Evolutionary conservation across 2,113 vertebrate genomes (phyloP), one percentile per base, ranked within the genome.

Genomic region (Vireo altiloquus): DNA sequence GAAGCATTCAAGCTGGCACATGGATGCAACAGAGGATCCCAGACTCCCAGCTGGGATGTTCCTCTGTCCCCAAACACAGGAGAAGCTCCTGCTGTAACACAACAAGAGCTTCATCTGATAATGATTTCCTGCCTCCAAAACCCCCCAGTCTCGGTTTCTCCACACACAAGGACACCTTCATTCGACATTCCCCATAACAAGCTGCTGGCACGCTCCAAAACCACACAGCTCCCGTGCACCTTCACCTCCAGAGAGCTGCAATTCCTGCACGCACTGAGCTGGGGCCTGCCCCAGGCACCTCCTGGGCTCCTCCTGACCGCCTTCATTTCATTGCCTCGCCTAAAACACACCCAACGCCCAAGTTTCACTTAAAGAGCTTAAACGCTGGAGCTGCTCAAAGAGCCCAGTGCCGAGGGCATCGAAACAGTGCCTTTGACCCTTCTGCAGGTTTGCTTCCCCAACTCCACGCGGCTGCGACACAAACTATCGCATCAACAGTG

Each of bases 401-500:
- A 14, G 11, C 0, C 1, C 10, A 5, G 11, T 0, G 11, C 24
- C 1, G 2, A 0, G 12, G 68, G 19, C 40, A n/a, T 0, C 1
- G 3, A 3, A 6, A 2, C 15, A 3, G 13, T 11, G 4, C 30
- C 44, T 9, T 1, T 7, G 11, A 39, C 5, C 9, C 13, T 1
- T 0, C 15, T 4, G 59, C 49, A 3, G 0, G 1, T 27, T 40
- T 39, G 21, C 35, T 37, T n/a, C 49, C 27, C 72, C 2, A 6
- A 27, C 0, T 13, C 37, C 5, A 2, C 3, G 2, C 0, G 4
- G 1, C 31, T 2, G 15, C 16, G 11, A 59, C 56, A 20, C 13
- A 30, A 52, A 49, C n/a, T 0, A 1, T 0, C 0, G 1, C 8
- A 24, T 2, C 14, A 15, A 19, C 1, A 6, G 30, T 0, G 2